phyloP scores from a whole-genome alignment of 1,140 invertebrate species.

The Fopius arisanus region DNA sequence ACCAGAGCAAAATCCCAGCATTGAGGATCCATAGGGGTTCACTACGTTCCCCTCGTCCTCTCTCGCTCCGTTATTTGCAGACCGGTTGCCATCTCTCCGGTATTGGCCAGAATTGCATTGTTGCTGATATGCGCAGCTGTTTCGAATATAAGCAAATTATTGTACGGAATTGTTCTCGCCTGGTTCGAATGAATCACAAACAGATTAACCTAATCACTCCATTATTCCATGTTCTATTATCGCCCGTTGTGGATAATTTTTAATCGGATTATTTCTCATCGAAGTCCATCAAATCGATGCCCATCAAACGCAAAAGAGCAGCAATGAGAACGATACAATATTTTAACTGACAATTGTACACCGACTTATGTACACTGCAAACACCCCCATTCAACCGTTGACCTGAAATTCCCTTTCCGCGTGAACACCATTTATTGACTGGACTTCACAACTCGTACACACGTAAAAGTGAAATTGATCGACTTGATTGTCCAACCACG shows the following conservation, averaged over 20 bases:
- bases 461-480: not conserved
- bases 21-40: conserved; percentile 3
- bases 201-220: too few relatives aligned
- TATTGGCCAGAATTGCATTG: not conserved
- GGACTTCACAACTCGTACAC: not conserved
- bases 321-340: not conserved
- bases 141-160: conserved; percentile 21
- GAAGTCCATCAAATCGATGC: too few relatives aligned
- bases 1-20: not conserved
- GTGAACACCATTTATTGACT: not conserved
- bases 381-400: not conserved
- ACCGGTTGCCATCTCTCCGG: not conserved
- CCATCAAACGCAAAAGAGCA: too few relatives aligned
- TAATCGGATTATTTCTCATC: too few relatives aligned
- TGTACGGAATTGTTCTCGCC: not conserved
- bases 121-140: conserved; percentile 14
- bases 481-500: not conserved
- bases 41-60: not conserved
- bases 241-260: too few relatives aligned
- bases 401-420: conserved; percentile 5
- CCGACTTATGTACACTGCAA: not conserved
- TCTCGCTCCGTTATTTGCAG: not conserved
- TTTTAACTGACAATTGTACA: not conserved
- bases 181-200: too few relatives aligned
- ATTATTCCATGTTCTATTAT: too few relatives aligned